Conservation (phyloP, 2,888 invertebrate species). For the Drosophila imparisetae region DNA sequence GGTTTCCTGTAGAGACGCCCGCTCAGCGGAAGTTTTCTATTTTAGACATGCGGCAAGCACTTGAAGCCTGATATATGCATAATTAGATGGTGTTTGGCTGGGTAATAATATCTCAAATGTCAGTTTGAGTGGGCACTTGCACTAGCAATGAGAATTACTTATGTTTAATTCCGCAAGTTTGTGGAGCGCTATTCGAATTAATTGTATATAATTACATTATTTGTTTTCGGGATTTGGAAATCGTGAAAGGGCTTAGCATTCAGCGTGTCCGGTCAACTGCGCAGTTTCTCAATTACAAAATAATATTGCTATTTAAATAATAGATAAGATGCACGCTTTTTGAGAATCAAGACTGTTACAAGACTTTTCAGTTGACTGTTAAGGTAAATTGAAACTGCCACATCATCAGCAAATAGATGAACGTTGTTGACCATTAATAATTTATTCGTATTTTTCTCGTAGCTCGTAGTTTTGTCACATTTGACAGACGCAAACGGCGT, state of each 20-base stretch:
- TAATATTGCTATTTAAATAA: conserved; percentile 64
- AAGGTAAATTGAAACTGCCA: conserved; percentile 38
- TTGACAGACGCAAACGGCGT: conserved; percentile 34
- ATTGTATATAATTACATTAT: conserved; percentile 1
- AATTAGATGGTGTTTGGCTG: conserved; percentile 62
- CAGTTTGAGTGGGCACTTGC: conserved; percentile 23
- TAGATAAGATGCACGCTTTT: conserved; percentile 60
- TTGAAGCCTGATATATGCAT: conserved; percentile 61
- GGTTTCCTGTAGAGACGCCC: conserved; percentile 65
- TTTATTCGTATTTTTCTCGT: conserved; percentile 6
- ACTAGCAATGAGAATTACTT: conserved; percentile 18
- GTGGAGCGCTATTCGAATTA: conserved; percentile 8
- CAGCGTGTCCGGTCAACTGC: conserved; percentile 52
- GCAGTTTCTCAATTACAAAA: conserved; percentile 64
- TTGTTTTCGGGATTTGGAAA: conserved; percentile 29
- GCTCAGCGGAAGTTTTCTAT: conserved; percentile 68
- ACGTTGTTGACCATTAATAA: conserved; percentile 28
- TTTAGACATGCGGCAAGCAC: conserved; percentile 56
- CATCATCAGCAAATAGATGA: conserved; percentile 30
- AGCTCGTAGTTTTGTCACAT: conserved; percentile 19
- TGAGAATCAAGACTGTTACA: conserved; percentile 15
- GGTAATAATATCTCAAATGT: conserved; percentile 64
- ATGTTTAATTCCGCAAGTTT: conserved; percentile 55
- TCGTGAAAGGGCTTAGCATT: conserved; percentile 58
- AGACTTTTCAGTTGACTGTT: conserved; percentile 20